Conservation (phyloP, 2,797 vertebrate species). For the Cetoscarus ocellatus region DNA sequence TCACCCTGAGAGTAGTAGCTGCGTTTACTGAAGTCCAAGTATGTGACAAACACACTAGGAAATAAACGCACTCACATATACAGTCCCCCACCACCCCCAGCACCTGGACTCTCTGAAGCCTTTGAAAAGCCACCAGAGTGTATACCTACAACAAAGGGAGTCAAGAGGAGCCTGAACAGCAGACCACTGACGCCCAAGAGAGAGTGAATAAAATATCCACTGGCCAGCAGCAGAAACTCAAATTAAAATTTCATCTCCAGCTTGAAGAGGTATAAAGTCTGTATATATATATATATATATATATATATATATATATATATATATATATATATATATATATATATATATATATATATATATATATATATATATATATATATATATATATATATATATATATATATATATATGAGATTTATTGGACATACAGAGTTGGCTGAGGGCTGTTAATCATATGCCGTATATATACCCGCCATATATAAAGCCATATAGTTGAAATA, state of each 20-base stretch:
- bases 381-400: slow-evolving; percentile 9
- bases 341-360: slow-evolving; percentile 66
- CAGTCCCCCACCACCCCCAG: not conserved
- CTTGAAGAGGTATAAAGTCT: slow-evolving; percentile 69
- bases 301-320: too few relatives aligned
- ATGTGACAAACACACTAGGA: slow-evolving; percentile 19
- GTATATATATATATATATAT: slow-evolving; percentile 50
- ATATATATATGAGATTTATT: slow-evolving; percentile 78
- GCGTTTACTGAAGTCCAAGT: slow-evolving; percentile 20
- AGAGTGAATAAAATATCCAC: not conserved
- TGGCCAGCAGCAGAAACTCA: slow-evolving; percentile 49
- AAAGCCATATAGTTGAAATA: slow-evolving; percentile 78
- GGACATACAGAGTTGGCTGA: slow-evolving; percentile 64
- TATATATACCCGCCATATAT: slow-evolving; percentile 71
- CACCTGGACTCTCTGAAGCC: slow-evolving; percentile 8
- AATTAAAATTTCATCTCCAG: slow-evolving; percentile 77
- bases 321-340: slow-evolving; percentile 25
- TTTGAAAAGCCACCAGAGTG: slow-evolving; percentile 25
- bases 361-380: slow-evolving; percentile 39
- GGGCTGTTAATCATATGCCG: slow-evolving; percentile 72
- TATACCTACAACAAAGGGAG: slow-evolving; percentile 41
- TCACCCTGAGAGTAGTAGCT: not conserved
- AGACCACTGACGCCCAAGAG: not conserved
- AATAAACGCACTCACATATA: slow-evolving; percentile 1
- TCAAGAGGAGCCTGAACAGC: not conserved